Conservation (phyloP, 1,140 invertebrate genomes). For the Ruditapes philippinarum region DNA sequence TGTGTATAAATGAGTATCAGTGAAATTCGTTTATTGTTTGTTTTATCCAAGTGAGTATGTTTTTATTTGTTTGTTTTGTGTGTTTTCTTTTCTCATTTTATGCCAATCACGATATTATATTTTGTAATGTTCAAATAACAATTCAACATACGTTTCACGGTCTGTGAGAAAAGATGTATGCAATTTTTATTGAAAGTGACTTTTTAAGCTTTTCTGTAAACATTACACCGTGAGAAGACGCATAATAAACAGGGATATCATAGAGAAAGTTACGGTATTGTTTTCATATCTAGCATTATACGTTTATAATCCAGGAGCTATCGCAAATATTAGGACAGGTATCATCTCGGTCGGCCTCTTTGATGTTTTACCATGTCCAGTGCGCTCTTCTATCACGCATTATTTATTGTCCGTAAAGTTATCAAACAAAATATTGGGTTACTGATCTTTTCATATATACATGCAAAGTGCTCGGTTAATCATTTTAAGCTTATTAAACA, state of each 20-base stretch:
- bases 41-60: too few relatives aligned
- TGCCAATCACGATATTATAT: too few relatives aligned
- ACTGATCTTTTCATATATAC: slow-evolving; percentile 37
- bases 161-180: too few relatives aligned
- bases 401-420: slow-evolving; percentile 40
- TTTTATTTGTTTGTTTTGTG: too few relatives aligned
- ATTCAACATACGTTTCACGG: too few relatives aligned
- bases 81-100: too few relatives aligned
- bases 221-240: slow-evolving; percentile 33
- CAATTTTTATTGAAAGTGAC: slow-evolving; percentile 22
- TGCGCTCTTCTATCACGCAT: slow-evolving; percentile 7
- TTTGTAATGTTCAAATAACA: too few relatives aligned
- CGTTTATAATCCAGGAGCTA: slow-evolving; percentile 17
- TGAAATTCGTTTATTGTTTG: too few relatives aligned
- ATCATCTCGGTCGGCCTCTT: slow-evolving; percentile 24
- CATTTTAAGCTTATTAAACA: slow-evolving; percentile 55
- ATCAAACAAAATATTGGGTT: slow-evolving; percentile 35
- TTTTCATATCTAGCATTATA: slow-evolving; percentile 6
- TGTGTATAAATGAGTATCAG: too few relatives aligned
- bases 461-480: slow-evolving; percentile 39
- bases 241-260: slow-evolving; percentile 24
- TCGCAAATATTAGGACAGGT: slow-evolving; percentile 40
- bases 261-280: not conserved
- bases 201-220: slow-evolving; percentile 50
- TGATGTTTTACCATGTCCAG: slow-evolving; percentile 18